phyloP scores from a whole-genome alignment of 2,888 invertebrate genomes.

The Pollenia amentaria region DNA sequence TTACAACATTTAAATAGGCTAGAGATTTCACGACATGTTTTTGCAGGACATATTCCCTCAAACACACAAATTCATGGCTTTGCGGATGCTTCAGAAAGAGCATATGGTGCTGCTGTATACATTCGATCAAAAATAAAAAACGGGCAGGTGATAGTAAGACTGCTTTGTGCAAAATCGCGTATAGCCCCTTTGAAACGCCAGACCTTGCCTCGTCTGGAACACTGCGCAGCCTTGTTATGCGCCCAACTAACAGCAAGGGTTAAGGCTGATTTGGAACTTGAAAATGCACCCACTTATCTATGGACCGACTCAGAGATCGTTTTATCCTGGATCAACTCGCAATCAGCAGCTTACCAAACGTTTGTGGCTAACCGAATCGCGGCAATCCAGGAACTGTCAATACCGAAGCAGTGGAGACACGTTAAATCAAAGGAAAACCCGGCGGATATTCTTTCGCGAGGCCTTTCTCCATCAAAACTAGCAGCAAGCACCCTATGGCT shows the following conservation, averaged over 20 bases:
- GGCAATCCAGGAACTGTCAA: neutral
- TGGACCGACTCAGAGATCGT: constrained; percentile 34
- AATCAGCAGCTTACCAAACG: neutral
- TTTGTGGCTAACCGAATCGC: constrained; percentile 17
- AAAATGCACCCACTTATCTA: neutral
- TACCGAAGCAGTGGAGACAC: neutral
- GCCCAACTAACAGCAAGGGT: constrained; percentile 4
- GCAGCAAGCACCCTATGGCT: too few relatives aligned
- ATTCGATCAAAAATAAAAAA: neutral
- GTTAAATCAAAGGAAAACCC: constrained; percentile 1
- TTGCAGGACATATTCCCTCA: neutral
- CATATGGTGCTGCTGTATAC: constrained; percentile 1
- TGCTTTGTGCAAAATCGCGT: neutral
- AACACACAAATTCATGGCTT: constrained; percentile 6
- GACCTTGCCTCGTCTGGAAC: constrained; percentile 6
- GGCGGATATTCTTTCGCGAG: neutral
- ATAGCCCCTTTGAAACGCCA: neutral
- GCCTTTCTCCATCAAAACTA: neutral
- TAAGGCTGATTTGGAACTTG: neutral
- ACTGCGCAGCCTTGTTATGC: neutral
- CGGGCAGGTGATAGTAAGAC: neutral
- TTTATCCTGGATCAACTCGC: constrained; percentile 20
- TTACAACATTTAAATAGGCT: neutral
- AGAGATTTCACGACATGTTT: too few relatives aligned
- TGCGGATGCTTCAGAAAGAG: neutral